These are phyloP conservation scores for Tenthredo distinguenda DNA, from an alignment of 2,888 invertebrate genomes.

Conservation along the genomic window DNA sequence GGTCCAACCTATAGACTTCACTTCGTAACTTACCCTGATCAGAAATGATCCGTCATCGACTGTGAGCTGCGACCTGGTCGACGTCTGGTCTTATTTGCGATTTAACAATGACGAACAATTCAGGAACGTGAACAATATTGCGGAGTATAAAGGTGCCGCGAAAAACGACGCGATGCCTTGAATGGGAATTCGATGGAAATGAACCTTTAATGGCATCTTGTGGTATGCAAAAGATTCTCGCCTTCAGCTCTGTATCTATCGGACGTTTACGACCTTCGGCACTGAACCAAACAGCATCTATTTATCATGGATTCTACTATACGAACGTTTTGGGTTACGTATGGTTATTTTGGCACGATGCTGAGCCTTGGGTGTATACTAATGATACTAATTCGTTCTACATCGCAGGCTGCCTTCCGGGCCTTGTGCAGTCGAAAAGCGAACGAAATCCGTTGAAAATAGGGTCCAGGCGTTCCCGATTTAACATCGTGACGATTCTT, in stretches of 20 bases:
- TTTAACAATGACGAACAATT: conserved; percentile 1
- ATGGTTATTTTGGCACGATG: conserved; percentile 1
- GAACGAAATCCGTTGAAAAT: conserved; percentile 51
- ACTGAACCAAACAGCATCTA: background rate
- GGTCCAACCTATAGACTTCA: conserved; percentile 15
- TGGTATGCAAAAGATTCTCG: conserved; percentile 30
- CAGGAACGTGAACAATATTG: conserved; percentile 1
- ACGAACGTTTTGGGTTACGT: conserved; percentile 21
- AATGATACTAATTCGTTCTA: conserved; percentile 49
- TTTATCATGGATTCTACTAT: conserved; percentile 26
- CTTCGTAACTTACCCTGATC: conserved; percentile 39
- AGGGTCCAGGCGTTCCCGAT: conserved; percentile 16
- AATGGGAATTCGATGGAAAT: conserved; percentile 26
- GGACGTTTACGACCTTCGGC: background rate
- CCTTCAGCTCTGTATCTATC: background rate
- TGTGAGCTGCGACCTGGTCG: conserved; percentile 20
- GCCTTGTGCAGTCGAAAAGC: conserved; percentile 18
- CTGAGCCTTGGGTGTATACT: background rate
- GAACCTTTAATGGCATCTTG: conserved; percentile 41
- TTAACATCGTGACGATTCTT: conserved; percentile 32
- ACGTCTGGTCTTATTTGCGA: background rate
- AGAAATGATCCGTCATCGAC: conserved; percentile 47
- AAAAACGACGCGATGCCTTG: background rate
- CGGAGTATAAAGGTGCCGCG: background rate
- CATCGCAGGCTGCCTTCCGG: conserved; percentile 18